phyloP scores from a whole-genome alignment of 2,797 vertebrate species.

The Syngnathus rostellatus region DNA sequence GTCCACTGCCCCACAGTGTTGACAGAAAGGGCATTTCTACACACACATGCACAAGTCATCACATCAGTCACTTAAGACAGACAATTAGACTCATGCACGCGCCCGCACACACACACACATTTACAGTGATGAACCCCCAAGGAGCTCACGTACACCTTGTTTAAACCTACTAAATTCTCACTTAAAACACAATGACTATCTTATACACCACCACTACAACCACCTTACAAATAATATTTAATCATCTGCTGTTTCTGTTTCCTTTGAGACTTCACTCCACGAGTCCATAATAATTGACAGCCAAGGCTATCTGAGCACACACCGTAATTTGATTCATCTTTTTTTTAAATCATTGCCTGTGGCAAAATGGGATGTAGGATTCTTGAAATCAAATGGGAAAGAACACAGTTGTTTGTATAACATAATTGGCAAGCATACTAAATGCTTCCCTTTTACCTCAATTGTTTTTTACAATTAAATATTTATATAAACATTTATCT shows the following conservation, averaged over 20 bases:
- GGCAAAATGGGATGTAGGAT: background rate
- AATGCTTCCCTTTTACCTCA: too few relatives aligned
- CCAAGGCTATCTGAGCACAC: background rate
- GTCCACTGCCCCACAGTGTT: constrained; percentile 44
- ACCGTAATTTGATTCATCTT: background rate
- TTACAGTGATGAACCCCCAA: background rate
- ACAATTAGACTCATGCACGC: constrained; percentile 2
- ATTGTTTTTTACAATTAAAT: background rate
- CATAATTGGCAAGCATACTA: background rate
- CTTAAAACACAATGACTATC: background rate
- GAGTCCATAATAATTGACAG: background rate
- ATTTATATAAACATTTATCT: background rate
- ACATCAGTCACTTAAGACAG: constrained; percentile 10
- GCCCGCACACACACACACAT: background rate
- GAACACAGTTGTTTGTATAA: background rate
- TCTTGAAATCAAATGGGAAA: background rate
- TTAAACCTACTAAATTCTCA: background rate
- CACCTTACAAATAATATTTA: background rate
- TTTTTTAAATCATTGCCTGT: background rate
- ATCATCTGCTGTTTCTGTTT: background rate
- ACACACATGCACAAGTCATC: constrained; percentile 29
- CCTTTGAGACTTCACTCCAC: background rate
- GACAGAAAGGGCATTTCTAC: constrained; percentile 47
- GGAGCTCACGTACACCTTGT: background rate
- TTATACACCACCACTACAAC: background rate